A percentile compares a stretch with the other conserved stretches of the same genome.
These are phyloP conservation scores for Epicampocera succincta DNA, from an alignment of 2,888 invertebrate genomes.

Conservation along the genomic window DNA sequence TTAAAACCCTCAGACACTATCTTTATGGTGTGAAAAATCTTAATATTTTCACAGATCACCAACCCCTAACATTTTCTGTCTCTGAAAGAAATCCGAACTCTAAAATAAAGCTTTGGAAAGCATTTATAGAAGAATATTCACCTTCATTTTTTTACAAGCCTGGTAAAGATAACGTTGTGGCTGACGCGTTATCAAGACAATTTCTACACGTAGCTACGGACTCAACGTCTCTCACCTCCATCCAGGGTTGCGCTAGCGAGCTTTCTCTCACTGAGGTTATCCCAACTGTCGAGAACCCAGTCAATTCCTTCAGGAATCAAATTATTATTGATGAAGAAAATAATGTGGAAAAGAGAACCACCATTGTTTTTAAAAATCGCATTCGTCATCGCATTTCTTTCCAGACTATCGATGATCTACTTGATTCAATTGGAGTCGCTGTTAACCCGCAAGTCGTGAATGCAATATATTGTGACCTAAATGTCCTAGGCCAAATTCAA, in stretches of 20 bases:
- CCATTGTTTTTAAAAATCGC: conserved; percentile 59
- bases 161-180: background rate
- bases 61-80: background rate
- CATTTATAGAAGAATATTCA: background rate
- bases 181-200: background rate
- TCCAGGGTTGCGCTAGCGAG: conserved; percentile 44
- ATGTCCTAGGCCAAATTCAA: too few species aligned
- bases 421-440: background rate
- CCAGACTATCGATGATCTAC: conserved; percentile 18
- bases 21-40: background rate
- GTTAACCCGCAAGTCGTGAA: conserved; percentile 42
- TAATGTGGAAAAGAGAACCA: conserved; percentile 30
- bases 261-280: conserved; percentile 43
- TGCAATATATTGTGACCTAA: conserved; percentile 38
- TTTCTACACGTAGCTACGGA: conserved; percentile 4
- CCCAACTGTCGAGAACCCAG: conserved; percentile 14
- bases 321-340: conserved; percentile 39
- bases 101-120: background rate
- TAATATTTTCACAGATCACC: conserved; percentile 5
- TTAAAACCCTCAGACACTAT: background rate
- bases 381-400: conserved; percentile 43
- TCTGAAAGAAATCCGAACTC: background rate
- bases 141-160: background rate
- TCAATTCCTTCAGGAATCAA: conserved; percentile 56
- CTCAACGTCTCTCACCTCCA: conserved; percentile 47